Evolutionary conservation across 2,888 invertebrate genomes (phyloP), one percentile per base, ranked within the genome.

Genomic region (Aspidiotus destructor): DNA sequence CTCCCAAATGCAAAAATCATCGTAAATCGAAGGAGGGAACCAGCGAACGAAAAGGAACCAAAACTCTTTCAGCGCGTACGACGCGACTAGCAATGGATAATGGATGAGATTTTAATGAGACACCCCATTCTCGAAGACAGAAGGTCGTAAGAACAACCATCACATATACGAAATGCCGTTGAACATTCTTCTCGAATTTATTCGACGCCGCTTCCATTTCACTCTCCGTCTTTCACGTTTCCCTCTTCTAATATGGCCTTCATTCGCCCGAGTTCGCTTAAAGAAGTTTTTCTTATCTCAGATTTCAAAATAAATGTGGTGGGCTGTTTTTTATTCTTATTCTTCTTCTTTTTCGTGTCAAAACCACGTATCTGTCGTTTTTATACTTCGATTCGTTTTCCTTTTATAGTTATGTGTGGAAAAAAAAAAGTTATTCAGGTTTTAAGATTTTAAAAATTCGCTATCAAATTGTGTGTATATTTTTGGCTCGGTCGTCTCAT

Each of bases 91-190:
- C 65, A 57, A 65, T 65, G 65, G 65, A 65, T 65, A 65, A 65
- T 65, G 65, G 65, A 65, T 65, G 65, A 65, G 65, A 65, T 65
- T 65, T 65, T 65, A 65, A 65, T 57, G 65, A 65, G 65, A 65
- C 65, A 65, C 65, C 65, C 65, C 65, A 57, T 58, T 57, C 44
- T 57, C 48, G 53, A 62, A 62, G 57, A 65, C 65, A 65, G 65
- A 65, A 65, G 65, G 65, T 65, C 52, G 10, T 58, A 13, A 58
- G 55, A 65, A 15, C 65, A 57, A 52, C 65, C 42, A 58, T 65
- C 65, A 65, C 65, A 65, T 28, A 28, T 44, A 65, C 65, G 65
- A 42, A 57, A 57, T 58, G 58, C 55, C 58, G 40, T 17, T n/a
- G 48, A 13, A 48, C 40, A 58, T 58, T 40, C 17, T 58, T 28